Conservation (phyloP, 2,888 invertebrate species). For the Eilema griseolum region DNA sequence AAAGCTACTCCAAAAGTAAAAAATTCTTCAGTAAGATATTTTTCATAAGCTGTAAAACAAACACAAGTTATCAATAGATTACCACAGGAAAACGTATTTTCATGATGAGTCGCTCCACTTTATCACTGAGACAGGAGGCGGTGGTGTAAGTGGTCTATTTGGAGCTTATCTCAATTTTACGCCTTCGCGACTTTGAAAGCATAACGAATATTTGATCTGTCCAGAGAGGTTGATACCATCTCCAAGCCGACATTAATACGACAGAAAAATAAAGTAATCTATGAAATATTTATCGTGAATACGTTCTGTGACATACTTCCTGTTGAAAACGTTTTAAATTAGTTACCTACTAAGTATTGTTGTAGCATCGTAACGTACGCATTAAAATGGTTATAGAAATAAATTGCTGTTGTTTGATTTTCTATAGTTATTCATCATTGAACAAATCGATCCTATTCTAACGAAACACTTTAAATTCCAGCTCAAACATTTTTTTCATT, state of each 20-base stretch:
- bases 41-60: neutral
- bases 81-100: conserved; percentile 23
- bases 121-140: conserved; percentile 32
- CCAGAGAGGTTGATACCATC: conserved; percentile 74
- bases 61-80: neutral
- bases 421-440: neutral
- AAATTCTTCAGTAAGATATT: neutral
- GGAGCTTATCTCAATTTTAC: conserved; percentile 77
- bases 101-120: conserved; percentile 15
- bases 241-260: conserved; percentile 76
- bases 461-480: neutral
- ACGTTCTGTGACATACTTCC: neutral
- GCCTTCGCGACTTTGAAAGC: conserved; percentile 72
- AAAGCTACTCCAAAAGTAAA: neutral
- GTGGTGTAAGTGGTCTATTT: conserved; percentile 54
- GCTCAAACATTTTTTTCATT: conserved; percentile 13
- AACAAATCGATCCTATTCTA: neutral
- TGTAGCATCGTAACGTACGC: too few relatives aligned
- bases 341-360: too few relatives aligned
- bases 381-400: too few relatives aligned
- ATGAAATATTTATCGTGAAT: conserved; percentile 1
- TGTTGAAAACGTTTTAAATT: neutral
- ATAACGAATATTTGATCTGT: conserved; percentile 75
- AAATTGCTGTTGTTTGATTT: neutral
- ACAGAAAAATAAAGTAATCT: conserved; percentile 39